phyloP scores from a whole-genome alignment of 2,113 vertebrate species.

The Neolamprologus variostigma region DNA sequence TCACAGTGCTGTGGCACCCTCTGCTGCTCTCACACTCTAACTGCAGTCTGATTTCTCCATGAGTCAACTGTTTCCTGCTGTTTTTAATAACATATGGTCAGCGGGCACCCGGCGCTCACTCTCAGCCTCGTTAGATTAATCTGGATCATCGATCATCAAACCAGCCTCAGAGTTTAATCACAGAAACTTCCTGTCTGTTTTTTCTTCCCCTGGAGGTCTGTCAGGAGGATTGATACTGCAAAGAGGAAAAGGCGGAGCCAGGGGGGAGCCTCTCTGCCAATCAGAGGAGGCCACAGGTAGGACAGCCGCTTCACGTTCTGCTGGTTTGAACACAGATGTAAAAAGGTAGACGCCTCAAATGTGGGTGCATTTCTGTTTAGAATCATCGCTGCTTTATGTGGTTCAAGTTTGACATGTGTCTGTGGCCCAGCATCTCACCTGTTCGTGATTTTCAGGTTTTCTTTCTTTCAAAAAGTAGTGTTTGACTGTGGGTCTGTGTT shows the following conservation, averaged over 20 bases:
- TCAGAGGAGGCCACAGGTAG: constrained; percentile 52
- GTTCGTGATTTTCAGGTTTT: neutral
- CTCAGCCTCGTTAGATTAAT: neutral
- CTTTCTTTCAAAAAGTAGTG: neutral
- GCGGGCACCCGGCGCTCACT: neutral
- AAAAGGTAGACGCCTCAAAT: neutral
- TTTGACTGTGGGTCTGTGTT: neutral
- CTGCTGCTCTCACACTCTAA: neutral
- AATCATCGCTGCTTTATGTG: neutral
- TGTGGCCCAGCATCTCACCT: neutral
- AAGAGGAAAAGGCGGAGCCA: constrained; percentile 58
- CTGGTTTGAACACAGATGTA: neutral
- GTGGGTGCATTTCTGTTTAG: neutral
- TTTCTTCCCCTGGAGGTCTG: constrained; percentile 29
- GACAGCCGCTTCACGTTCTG: neutral
- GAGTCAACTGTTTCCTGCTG: neutral
- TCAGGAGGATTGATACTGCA: neutral
- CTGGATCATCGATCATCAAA: neutral
- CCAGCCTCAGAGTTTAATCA: neutral
- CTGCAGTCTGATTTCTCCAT: neutral
- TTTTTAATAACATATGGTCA: neutral
- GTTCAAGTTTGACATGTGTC: neutral
- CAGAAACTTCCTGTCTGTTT: neutral
- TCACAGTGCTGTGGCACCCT: neutral
- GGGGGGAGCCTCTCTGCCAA: constrained; percentile 3